These are phyloP conservation scores for Perodicticus potto DNA, from an alignment of 2,797 vertebrate genomes.

Conservation along the genomic window DNA sequence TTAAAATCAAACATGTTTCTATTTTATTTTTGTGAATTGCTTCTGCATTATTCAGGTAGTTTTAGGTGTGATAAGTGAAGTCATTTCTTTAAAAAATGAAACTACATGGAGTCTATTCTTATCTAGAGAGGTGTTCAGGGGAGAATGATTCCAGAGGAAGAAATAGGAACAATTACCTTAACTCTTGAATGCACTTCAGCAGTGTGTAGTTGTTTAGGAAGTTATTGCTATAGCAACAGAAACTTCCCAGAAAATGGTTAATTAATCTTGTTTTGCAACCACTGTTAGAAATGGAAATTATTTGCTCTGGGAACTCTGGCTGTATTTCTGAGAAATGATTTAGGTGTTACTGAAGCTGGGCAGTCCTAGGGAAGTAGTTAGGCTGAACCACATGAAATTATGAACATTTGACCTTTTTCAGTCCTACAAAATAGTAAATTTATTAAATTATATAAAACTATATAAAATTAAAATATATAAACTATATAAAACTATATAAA, in stretches of 20 bases:
- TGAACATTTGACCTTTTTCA: no score
- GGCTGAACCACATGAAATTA: not conserved
- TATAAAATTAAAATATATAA: no score
- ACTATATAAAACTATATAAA: no score
- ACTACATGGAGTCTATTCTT: not conserved
- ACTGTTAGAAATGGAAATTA: constrained; percentile 52
- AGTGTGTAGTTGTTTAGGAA: constrained; percentile 1
- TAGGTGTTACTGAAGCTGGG: not conserved
- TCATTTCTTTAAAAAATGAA: not conserved
- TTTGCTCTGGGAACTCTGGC: constrained; percentile 39
- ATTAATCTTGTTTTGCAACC: constrained; percentile 47
- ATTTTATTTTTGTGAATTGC: constrained; percentile 33
- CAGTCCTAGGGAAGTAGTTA: constrained; percentile 1
- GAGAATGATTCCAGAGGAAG: not conserved
- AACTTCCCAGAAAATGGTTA: constrained; percentile 43
- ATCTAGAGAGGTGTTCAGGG: not conserved
- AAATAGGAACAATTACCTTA: constrained; percentile 21
- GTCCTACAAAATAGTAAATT: not conserved
- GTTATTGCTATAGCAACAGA: constrained; percentile 42
- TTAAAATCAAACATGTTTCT: not conserved
- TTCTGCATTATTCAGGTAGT: constrained; percentile 29
- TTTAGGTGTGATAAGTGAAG: constrained; percentile 4
- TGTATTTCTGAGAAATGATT: constrained; percentile 58
- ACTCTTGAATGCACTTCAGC: not conserved
- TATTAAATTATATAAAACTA: not conserved